Evolutionary conservation across 2,113 vertebrate species (phyloP).

Genomic region (Myrmecobius fasciatus): DNA sequence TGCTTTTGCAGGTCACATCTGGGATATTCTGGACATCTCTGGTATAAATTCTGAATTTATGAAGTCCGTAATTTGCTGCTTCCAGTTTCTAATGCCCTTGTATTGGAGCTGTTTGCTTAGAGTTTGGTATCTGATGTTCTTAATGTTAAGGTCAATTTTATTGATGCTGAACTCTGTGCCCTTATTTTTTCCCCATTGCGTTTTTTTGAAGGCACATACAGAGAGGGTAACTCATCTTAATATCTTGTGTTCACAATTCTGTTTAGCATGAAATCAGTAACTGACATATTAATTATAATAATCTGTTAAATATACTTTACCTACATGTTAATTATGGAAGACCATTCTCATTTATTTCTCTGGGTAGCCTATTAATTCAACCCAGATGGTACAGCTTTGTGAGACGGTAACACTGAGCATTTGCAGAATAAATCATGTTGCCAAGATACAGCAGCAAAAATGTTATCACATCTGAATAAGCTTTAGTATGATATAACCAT

Average conservation of each 20-base stretch:
- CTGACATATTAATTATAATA: slow-evolving; percentile 90
- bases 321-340: slow-evolving; percentile 88
- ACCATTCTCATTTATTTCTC: slow-evolving; percentile 88
- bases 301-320: slow-evolving; percentile 90
- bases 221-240: slow-evolving; percentile 83
- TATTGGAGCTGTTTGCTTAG: slow-evolving; percentile 71
- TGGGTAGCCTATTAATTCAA: slow-evolving; percentile 89
- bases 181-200: slow-evolving; percentile 74
- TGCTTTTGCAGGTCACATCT: slow-evolving; percentile 69
- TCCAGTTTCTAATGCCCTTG: slow-evolving; percentile 48
- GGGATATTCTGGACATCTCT: slow-evolving; percentile 73
- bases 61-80: slow-evolving; percentile 77
- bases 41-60: slow-evolving; percentile 73
- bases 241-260: slow-evolving; percentile 85
- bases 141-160: slow-evolving; percentile 85
- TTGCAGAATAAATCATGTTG: slow-evolving; percentile 89
- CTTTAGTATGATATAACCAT: slow-evolving; percentile 82
- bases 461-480: slow-evolving; percentile 87
- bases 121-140: slow-evolving; percentile 80
- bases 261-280: slow-evolving; percentile 87
- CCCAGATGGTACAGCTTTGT: slow-evolving; percentile 88
- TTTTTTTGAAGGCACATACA: slow-evolving; percentile 70
- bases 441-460: slow-evolving; percentile 88
- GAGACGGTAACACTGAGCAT: slow-evolving; percentile 84
- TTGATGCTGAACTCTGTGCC: slow-evolving; percentile 80